Conservation (phyloP, 2,888 invertebrate genomes). For the Cheiracanthium punctorium region DNA sequence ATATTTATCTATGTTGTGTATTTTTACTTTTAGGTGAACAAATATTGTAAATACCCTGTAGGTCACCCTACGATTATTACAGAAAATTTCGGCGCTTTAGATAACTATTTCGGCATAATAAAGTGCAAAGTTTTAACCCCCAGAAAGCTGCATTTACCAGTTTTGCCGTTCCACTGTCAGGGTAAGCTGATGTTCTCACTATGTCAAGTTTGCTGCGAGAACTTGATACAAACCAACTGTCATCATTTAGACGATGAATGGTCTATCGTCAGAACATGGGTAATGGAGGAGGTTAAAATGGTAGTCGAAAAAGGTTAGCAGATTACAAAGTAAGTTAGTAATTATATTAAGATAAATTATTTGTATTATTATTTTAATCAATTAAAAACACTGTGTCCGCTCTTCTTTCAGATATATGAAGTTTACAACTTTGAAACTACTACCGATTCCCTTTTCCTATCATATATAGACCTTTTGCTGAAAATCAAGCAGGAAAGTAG, state of each 20-base stretch:
- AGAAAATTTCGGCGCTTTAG: neutral
- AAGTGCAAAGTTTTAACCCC: neutral
- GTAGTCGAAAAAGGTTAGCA: neutral
- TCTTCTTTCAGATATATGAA: too few species aligned
- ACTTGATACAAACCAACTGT: neutral
- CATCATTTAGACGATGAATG: neutral
- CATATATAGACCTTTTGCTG: conserved; percentile 1
- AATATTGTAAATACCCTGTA: neutral
- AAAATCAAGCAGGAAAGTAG: conserved; percentile 27
- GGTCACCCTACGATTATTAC: neutral
- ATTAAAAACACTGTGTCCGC: too few species aligned
- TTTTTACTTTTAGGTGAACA: neutral
- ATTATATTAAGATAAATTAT: too few species aligned
- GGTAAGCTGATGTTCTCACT: neutral
- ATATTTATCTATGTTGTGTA: neutral
- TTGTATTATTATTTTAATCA: too few species aligned
- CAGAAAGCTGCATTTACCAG: neutral
- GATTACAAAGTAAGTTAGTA: too few species aligned
- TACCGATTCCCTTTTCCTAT: neutral
- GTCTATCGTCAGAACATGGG: neutral
- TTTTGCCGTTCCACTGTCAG: neutral
- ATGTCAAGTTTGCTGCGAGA: neutral
- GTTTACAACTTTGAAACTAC: too few species aligned
- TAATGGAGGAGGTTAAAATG: neutral
- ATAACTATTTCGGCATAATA: neutral